These are phyloP conservation scores for Lochmaea capreae DNA, from an alignment of 2,888 invertebrate species.

Conservation along the genomic window DNA sequence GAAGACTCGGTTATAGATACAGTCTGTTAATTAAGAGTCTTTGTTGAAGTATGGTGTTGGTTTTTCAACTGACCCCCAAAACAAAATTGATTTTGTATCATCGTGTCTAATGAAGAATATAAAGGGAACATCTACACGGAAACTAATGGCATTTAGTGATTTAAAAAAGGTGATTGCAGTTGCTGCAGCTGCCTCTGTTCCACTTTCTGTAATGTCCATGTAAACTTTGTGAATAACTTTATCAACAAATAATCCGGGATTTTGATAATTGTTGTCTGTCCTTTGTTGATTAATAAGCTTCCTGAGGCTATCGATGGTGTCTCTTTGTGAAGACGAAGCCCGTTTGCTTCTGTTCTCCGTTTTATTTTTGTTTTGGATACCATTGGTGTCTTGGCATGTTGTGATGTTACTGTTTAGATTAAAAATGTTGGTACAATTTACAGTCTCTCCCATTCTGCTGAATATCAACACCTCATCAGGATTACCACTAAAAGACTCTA, in stretches of 20 bases:
- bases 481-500: constrained; percentile 18
- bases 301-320: constrained; percentile 57
- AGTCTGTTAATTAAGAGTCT: background rate
- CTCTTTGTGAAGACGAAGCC: constrained; percentile 35
- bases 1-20: background rate
- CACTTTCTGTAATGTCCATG: constrained; percentile 74
- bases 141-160: constrained; percentile 68
- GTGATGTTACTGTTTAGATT: constrained; percentile 52
- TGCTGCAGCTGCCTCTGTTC: constrained; percentile 79
- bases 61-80: constrained; percentile 76
- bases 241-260: constrained; percentile 74
- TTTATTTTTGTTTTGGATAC: constrained; percentile 27
- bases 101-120: constrained; percentile 80
- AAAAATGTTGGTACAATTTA: constrained; percentile 57
- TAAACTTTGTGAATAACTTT: constrained; percentile 75
- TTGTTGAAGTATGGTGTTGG: constrained; percentile 65
- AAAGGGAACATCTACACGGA: constrained; percentile 77
- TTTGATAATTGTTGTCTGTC: constrained; percentile 67
- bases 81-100: constrained; percentile 73
- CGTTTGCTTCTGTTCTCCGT: background rate
- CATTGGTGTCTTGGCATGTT: constrained; percentile 49
- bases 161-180: constrained; percentile 71
- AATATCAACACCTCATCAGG: constrained; percentile 51
- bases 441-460: constrained; percentile 46
- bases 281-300: constrained; percentile 57